A percentile compares a stretch with the other conserved stretches of the same genome.
Conservation (phyloP, 2,113 vertebrate species). For the Geococcyx californianus region DNA sequence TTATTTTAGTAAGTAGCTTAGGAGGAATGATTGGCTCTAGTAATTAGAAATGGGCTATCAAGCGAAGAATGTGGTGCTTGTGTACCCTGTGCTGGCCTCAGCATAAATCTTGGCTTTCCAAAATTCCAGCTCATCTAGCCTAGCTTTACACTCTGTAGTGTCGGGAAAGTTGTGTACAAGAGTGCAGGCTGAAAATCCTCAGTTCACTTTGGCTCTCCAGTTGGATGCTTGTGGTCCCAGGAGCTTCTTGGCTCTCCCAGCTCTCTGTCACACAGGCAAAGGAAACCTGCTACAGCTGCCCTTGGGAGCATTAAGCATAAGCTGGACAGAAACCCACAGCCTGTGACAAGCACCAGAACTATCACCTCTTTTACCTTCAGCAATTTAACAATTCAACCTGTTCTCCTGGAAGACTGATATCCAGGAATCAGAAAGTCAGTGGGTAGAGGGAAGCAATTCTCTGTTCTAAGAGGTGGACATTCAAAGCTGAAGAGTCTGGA, state of each 20-base stretch:
- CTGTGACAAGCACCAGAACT: not conserved
- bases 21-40: not conserved
- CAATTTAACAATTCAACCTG: not conserved
- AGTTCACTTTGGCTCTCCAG: not conserved
- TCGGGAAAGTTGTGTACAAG: not conserved
- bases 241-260: not conserved
- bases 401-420: not conserved
- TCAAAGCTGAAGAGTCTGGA: not conserved
- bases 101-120: not conserved
- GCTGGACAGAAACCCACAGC: not conserved
- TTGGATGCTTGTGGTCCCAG: not conserved
- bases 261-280: not conserved
- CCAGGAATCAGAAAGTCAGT: not conserved
- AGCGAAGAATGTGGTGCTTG: rapidly evolving
- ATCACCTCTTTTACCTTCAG: not conserved
- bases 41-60: not conserved
- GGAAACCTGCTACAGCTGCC: not conserved
- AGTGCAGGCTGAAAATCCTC: not conserved
- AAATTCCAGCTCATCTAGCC: not conserved
- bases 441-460: not conserved
- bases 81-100: not conserved
- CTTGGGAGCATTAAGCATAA: not conserved
- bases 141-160: not conserved
- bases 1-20: not conserved
- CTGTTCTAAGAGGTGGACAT: not conserved